These are phyloP conservation scores for Cinclus mexicanus DNA, from an alignment of 2,113 vertebrate species.

Conservation along the genomic window DNA sequence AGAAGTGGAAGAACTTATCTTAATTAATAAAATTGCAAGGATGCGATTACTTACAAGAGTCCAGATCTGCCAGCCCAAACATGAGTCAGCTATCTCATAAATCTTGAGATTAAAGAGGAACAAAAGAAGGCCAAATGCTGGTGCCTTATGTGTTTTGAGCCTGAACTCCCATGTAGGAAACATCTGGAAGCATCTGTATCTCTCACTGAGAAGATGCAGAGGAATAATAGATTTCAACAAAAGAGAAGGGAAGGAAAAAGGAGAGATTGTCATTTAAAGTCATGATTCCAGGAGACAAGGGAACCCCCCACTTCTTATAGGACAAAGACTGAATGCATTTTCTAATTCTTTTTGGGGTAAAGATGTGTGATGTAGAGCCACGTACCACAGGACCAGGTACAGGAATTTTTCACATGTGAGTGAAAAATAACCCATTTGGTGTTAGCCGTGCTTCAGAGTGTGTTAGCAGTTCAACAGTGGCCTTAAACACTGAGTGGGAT, in stretches of 20 bases:
- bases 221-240: not conserved
- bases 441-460: not conserved
- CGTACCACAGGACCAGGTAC: accelerated
- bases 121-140: not conserved
- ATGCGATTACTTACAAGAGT: not conserved
- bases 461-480: not conserved
- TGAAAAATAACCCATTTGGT: not conserved
- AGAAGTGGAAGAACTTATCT: not conserved
- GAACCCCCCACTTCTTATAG: not conserved
- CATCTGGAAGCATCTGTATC: not conserved
- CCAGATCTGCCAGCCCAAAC: not conserved
- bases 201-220: not conserved
- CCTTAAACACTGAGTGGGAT: constrained; percentile 25
- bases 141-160: not conserved
- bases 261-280: not conserved
- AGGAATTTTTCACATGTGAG: not conserved
- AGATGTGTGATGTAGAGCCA: not conserved
- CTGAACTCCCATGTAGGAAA: not conserved
- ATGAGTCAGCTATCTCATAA: not conserved
- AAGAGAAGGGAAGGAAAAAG: not conserved
- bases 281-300: not conserved
- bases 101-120: not conserved
- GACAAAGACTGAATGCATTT: not conserved
- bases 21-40: not conserved
- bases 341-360: not conserved